Conservation (phyloP, 2,113 vertebrate species). For the Nannobrachium achirus region DNA sequence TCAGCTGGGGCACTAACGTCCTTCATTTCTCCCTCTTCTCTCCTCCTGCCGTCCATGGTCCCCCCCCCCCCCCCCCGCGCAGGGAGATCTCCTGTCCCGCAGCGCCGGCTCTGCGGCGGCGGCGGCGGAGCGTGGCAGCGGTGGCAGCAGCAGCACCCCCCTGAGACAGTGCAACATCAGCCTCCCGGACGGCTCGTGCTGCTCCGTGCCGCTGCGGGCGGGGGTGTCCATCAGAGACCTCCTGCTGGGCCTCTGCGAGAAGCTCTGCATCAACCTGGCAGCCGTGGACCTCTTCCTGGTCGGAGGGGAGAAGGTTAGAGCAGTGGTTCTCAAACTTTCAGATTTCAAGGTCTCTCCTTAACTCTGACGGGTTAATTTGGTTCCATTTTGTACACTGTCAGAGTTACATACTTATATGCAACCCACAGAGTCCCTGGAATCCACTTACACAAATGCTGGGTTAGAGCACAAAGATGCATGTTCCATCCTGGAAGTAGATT, state of each 20-base stretch:
- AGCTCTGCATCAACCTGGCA: conserved; percentile 91
- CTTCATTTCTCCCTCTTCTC: not conserved
- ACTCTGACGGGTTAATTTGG: no score
- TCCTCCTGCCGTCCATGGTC: not conserved
- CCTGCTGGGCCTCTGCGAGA: conserved; percentile 90
- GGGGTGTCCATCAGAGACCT: conserved; percentile 93
- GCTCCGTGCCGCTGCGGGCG: conserved; percentile 82
- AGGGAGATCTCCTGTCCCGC: conserved; percentile 85
- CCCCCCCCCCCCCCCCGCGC: conserved; percentile 2
- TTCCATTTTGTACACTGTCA: no score
- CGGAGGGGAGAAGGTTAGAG: conserved; percentile 98
- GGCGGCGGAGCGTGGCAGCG: conserved; percentile 76
- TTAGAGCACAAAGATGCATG: conserved; percentile 56
- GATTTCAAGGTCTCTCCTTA: no score
- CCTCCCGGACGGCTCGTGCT: conserved; percentile 90
- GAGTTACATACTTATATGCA: no score
- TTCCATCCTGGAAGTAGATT: not conserved
- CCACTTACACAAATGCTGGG: no score
- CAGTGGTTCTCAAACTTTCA: no score
- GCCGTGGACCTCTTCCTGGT: conserved; percentile 95
- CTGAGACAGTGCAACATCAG: conserved; percentile 89
- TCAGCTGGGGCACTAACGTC: no score
- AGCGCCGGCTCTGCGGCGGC: conserved; percentile 69
- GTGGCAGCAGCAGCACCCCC: conserved; percentile 59
- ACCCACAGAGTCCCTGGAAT: no score